A percentile compares a stretch with the other conserved stretches of the same genome.
Evolutionary conservation across 2,888 invertebrate genomes (phyloP).

Genomic region (Meganola albula): DNA sequence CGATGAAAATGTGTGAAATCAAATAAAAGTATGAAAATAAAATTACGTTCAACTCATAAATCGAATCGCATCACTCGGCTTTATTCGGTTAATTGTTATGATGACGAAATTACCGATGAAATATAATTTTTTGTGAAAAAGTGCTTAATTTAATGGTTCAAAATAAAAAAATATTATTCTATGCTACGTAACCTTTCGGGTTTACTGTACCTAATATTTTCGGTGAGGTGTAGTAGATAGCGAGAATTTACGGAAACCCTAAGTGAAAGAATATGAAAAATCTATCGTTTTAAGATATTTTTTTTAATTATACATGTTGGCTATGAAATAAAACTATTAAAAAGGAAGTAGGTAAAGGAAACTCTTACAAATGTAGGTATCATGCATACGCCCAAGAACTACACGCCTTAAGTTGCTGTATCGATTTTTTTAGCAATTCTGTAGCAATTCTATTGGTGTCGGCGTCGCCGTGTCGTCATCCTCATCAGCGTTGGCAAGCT

Average conservation of each 20-base stretch:
- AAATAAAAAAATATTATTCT: too few relatives aligned
- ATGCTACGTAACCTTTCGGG: conserved; percentile 21
- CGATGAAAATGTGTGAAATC: neutral
- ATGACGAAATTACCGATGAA: neutral
- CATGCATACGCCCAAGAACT: too few relatives aligned
- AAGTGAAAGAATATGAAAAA: conserved; percentile 48
- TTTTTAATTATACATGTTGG: conserved; percentile 42
- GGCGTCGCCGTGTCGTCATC: too few relatives aligned
- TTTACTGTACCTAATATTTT: conserved; percentile 24
- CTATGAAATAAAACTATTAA: conserved; percentile 29
- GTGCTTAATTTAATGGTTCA: conserved; percentile 29
- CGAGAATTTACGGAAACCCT: conserved; percentile 27
- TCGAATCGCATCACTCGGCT: neutral
- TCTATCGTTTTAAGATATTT: conserved; percentile 44
- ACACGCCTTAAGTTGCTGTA: too few relatives aligned
- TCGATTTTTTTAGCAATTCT: too few relatives aligned
- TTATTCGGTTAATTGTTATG: neutral
- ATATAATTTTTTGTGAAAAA: conserved; percentile 18
- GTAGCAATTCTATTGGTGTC: too few relatives aligned
- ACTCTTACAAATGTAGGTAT: too few relatives aligned
- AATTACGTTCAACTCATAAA: neutral
- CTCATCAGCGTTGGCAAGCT: too few relatives aligned
- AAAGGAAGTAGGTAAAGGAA: conserved; percentile 28
- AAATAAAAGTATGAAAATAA: neutral
- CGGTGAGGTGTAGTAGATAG: conserved; percentile 28